These are phyloP conservation scores for Macrosoma leucophasiata DNA, from an alignment of 2,888 invertebrate genomes.

Conservation along the genomic window DNA sequence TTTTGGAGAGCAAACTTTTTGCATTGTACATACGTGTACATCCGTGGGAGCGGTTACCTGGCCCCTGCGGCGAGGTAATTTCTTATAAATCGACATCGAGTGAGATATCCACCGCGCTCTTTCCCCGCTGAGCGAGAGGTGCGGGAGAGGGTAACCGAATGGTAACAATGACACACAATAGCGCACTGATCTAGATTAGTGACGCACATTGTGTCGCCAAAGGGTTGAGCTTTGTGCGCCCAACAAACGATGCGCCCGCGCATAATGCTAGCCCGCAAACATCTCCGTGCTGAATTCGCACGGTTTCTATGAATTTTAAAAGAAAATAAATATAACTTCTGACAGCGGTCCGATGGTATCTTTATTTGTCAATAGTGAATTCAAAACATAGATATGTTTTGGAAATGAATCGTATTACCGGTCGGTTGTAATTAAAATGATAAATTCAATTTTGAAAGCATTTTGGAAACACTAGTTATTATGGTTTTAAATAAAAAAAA, in stretches of 20 bases:
- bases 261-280: conserved; percentile 61
- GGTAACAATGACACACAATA: conserved; percentile 57
- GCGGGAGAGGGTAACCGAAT: conserved; percentile 26
- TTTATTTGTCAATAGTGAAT: conserved; percentile 62
- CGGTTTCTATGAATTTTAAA: conserved; percentile 71
- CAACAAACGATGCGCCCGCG: conserved; percentile 48
- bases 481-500: conserved; percentile 8
- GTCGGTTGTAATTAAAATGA: conserved; percentile 28
- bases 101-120: conserved; percentile 62
- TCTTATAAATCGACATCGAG: conserved; percentile 73
- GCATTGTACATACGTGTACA: conserved; percentile 49
- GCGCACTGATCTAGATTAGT: conserved; percentile 74
- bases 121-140: conserved; percentile 38
- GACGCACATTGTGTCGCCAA: conserved; percentile 72
- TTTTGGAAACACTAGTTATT: neutral
- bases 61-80: conserved; percentile 63
- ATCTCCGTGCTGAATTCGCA: conserved; percentile 66
- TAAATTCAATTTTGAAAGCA: conserved; percentile 32
- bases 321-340: conserved; percentile 75
- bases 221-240: conserved; percentile 63
- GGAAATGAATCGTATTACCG: conserved; percentile 2
- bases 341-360: conserved; percentile 69
- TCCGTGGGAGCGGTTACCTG: conserved; percentile 71
- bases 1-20: conserved; percentile 57
- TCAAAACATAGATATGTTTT: conserved; percentile 43